Conservation (phyloP, 2,113 vertebrate species). For the Empidonax traillii region DNA sequence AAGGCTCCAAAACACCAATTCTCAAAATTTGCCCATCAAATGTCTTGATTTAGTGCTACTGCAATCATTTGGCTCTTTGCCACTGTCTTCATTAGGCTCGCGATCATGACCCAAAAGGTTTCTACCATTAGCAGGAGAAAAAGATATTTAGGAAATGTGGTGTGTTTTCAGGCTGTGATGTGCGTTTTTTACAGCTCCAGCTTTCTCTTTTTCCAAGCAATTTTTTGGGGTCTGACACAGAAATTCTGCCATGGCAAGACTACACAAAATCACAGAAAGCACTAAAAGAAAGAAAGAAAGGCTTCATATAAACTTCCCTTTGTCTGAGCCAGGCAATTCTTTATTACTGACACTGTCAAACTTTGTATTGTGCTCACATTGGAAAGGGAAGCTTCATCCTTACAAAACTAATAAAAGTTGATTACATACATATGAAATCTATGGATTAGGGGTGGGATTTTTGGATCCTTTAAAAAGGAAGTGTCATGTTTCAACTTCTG, state of each 20-base stretch:
- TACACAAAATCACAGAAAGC: not conserved
- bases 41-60: not conserved
- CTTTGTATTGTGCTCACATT: constrained; percentile 35
- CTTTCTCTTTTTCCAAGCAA: not conserved
- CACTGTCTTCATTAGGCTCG: constrained; percentile 1
- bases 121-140: not conserved
- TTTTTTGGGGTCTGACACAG: not conserved
- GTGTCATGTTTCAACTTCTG: constrained; percentile 66
- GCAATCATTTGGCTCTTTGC: not conserved
- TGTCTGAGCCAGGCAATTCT: not conserved
- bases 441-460: constrained; percentile 50
- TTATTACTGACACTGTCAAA: constrained; percentile 57
- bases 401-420: constrained; percentile 67
- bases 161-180: not conserved
- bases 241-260: not conserved
- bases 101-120: not conserved
- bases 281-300: not conserved
- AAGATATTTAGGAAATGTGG: not conserved
- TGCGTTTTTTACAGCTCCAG: not conserved
- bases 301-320: not conserved
- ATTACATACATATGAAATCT: constrained; percentile 68
- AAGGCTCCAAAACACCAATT: not conserved
- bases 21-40: not conserved
- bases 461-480: constrained; percentile 62
- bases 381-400: constrained; percentile 45